Conservation (phyloP, 37 sponge, comb jelly and placozoan genomes). For the Aplysina aerophoba region DNA sequence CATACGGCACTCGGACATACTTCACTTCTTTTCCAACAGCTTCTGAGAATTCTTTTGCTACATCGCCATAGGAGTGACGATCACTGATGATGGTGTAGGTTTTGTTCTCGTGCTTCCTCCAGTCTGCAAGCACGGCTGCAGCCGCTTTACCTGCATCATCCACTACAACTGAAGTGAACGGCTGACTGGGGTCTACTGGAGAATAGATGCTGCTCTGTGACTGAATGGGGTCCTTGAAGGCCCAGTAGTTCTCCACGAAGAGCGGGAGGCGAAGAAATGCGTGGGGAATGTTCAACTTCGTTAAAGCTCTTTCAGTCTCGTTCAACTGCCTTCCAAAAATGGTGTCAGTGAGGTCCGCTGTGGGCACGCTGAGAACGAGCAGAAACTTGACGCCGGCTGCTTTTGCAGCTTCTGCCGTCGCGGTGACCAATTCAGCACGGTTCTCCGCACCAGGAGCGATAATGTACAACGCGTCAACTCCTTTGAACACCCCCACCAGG, state of each 20-base stretch:
- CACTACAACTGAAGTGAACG: constrained; percentile 22
- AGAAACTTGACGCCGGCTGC: constrained; percentile 63
- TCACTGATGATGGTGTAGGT: constrained; percentile 57
- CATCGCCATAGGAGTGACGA: constrained; percentile 47
- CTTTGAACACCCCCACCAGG: constrained; percentile 35
- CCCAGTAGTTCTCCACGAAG: constrained; percentile 52
- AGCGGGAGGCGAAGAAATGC: constrained; percentile 61
- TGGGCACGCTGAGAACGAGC: constrained; percentile 38
- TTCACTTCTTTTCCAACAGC: constrained; percentile 50
- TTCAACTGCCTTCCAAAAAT: constrained; percentile 41
- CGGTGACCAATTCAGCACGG: constrained; percentile 44
- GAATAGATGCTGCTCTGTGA: constrained; percentile 14
- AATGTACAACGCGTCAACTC: constrained; percentile 70
- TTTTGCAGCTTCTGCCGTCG: constrained; percentile 59
- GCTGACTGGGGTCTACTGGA: constrained; percentile 52
- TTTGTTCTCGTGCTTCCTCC: constrained; percentile 35
- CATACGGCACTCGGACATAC: constrained; percentile 46
- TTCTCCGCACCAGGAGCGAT: constrained; percentile 55
- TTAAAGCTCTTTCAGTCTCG: constrained; percentile 39
- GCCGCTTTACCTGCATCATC: constrained; percentile 56
- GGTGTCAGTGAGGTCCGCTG: constrained; percentile 46
- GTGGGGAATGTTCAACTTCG: constrained; percentile 54
- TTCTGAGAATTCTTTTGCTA: constrained; percentile 34
- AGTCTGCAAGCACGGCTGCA: constrained; percentile 51
- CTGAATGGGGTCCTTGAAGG: constrained; percentile 39